phyloP scores from a whole-genome alignment of 1,140 invertebrate species.

The Venustaconcha ellipsiformis region DNA sequence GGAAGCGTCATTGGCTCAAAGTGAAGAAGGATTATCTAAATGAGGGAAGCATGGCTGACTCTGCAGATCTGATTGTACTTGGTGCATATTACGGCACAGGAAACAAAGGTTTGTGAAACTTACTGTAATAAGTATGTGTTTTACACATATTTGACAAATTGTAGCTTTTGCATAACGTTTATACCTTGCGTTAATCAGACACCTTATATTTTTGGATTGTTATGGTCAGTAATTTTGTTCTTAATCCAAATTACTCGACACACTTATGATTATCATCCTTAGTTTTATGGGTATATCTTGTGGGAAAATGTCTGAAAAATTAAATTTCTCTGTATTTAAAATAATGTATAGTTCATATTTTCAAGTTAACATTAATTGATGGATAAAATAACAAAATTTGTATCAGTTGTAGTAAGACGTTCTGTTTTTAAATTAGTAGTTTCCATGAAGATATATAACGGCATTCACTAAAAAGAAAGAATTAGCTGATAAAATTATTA shows the following conservation, averaged over 20 bases:
- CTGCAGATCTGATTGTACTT: slow-evolving; percentile 90
- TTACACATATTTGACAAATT: background rate
- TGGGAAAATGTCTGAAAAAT: too few relatives aligned
- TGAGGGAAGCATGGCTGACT: slow-evolving; percentile 93
- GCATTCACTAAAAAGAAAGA: too few relatives aligned
- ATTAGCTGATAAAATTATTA: too few relatives aligned
- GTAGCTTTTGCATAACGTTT: background rate
- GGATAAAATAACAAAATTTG: too few relatives aligned
- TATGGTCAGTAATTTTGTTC: too few relatives aligned
- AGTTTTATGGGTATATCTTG: background rate
- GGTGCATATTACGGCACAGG: slow-evolving; percentile 96
- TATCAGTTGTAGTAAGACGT: too few relatives aligned
- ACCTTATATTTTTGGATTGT: background rate
- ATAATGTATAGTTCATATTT: background rate
- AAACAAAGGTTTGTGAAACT: slow-evolving; percentile 77
- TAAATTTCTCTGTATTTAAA: background rate
- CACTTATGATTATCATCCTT: background rate
- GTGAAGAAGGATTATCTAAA: slow-evolving; percentile 95
- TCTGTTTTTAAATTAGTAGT: too few relatives aligned
- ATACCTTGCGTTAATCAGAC: background rate
- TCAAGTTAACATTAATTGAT: background rate
- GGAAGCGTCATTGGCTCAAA: slow-evolving; percentile 95
- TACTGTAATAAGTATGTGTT: background rate
- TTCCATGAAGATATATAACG: too few relatives aligned
- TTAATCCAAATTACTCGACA: too few relatives aligned